phyloP scores from a whole-genome alignment of 2,113 vertebrate species.

The Micromys minutus region DNA sequence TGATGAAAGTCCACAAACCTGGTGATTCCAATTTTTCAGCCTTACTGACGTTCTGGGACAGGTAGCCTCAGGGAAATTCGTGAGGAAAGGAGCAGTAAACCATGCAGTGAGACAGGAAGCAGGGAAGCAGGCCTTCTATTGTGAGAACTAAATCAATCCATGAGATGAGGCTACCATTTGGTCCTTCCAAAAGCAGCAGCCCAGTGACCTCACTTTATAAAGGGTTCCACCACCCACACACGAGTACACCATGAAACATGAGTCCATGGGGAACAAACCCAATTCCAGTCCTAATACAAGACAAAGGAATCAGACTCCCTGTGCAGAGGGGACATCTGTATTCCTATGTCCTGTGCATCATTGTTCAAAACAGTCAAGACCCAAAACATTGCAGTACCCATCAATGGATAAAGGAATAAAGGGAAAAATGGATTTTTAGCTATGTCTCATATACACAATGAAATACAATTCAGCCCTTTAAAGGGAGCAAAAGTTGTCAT shows the following conservation, averaged over 20 bases:
- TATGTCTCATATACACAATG: background rate
- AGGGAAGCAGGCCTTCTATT: background rate
- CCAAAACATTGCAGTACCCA: background rate
- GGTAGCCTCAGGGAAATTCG: too few species aligned
- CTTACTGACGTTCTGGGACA: background rate
- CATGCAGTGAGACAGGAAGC: background rate
- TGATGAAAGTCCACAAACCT: background rate
- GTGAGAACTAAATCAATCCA: background rate
- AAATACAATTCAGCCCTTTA: too few species aligned
- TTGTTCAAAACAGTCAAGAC: background rate
- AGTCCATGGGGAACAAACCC: background rate
- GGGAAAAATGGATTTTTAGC: background rate
- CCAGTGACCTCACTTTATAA: background rate
- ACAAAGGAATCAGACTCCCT: background rate
- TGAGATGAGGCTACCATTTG: background rate
- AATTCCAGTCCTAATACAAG: background rate
- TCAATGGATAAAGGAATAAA: background rate
- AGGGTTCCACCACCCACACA: background rate
- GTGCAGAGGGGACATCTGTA: background rate
- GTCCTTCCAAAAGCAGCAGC: background rate
- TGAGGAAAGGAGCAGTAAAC: background rate
- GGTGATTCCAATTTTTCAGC: background rate
- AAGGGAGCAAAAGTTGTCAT: background rate
- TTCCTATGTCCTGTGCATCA: too few species aligned
- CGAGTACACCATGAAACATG: background rate